Conservation (phyloP, 2,888 invertebrate genomes). For the Acanthococcus lagerstroemiae region DNA sequence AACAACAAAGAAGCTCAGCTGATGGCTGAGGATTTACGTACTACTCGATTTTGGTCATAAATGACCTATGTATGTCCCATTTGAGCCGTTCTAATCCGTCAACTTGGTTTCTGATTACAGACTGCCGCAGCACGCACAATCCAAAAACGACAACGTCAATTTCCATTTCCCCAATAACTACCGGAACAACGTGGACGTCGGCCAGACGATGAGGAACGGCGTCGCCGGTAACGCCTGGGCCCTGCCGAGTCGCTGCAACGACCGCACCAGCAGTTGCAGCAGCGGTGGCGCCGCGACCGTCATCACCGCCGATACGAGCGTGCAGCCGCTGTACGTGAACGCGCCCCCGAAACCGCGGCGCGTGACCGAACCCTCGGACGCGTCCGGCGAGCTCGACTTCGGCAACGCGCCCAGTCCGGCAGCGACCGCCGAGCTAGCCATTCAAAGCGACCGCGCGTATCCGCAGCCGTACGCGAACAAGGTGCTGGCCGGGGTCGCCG, state of each 20-base stretch:
- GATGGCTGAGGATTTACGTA: too few relatives aligned
- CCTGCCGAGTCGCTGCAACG: neutral
- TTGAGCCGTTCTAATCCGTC: too few relatives aligned
- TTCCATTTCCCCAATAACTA: constrained; percentile 16
- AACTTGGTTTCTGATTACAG: too few relatives aligned
- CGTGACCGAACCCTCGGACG: constrained; percentile 41
- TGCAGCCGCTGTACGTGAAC: constrained; percentile 73
- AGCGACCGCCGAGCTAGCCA: neutral
- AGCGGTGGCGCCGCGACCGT: neutral
- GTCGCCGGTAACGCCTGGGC: constrained; percentile 29
- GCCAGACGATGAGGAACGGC: constrained; percentile 19
- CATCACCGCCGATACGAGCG: constrained; percentile 7
- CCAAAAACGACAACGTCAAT: constrained; percentile 19
- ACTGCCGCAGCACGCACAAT: too few relatives aligned
- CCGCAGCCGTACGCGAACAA: constrained; percentile 24
- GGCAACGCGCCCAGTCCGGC: constrained; percentile 20
- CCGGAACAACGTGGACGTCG: constrained; percentile 1
- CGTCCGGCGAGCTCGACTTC: neutral
- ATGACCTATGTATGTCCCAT: too few relatives aligned
- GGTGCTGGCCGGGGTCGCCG: constrained; percentile 3
- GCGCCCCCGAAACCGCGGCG: constrained; percentile 81
- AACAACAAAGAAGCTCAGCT: too few relatives aligned
- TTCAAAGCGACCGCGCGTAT: constrained; percentile 17
- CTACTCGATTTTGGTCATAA: too few relatives aligned
- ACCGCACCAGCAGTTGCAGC: neutral